These are phyloP conservation scores for Ictalurus punctatus DNA, from an alignment of 2,113 vertebrate genomes.

Conservation along the genomic window DNA sequence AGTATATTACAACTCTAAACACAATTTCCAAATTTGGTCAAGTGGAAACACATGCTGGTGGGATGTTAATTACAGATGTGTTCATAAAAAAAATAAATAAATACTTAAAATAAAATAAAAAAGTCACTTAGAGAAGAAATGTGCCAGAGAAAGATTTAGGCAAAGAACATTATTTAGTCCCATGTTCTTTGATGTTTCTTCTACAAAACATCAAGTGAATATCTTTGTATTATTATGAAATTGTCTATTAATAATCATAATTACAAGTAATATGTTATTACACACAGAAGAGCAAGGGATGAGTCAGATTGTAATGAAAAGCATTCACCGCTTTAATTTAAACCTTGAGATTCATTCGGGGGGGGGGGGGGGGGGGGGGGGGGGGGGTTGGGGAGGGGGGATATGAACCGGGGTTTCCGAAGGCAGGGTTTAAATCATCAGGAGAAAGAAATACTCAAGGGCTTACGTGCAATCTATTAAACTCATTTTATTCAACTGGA, in stretches of 20 bases:
- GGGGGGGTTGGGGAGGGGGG: too few species aligned
- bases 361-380: too few species aligned
- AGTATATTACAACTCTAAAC: not conserved
- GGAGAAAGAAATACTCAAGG: not conserved
- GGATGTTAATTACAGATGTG: not conserved
- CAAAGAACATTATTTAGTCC: not conserved
- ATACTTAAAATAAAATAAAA: not conserved
- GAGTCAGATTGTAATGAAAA: not conserved
- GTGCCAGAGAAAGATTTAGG: not conserved
- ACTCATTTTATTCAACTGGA: not conserved
- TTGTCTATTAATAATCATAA: not conserved
- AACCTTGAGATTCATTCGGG: not conserved
- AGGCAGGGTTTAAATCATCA: not conserved
- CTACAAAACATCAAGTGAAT: not conserved
- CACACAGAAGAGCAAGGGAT: not conserved
- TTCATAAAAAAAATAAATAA: not conserved
- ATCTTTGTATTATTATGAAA: not conserved
- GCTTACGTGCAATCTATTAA: not conserved
- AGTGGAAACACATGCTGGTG: not conserved
- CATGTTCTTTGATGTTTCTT: not conserved
- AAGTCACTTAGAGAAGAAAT: not conserved
- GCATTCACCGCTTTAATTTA: not conserved
- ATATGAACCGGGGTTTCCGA: not conserved
- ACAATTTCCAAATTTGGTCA: constrained; percentile 20
- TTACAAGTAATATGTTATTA: too few species aligned